Evolutionary conservation across 1,140 invertebrate species (phyloP).

Genomic region (Heterodera schachtii): DNA sequence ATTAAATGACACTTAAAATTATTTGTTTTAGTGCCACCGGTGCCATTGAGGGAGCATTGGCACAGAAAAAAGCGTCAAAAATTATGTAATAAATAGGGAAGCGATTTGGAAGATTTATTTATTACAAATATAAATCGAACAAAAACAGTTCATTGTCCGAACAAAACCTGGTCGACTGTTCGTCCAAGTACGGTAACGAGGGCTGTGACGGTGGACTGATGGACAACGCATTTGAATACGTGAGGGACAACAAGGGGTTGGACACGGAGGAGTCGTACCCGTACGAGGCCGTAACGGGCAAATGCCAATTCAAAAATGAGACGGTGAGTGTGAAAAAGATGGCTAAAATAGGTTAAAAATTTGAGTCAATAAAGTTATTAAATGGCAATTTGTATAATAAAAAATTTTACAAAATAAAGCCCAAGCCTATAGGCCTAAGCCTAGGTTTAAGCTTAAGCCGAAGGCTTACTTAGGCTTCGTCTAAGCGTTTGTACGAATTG

Average conservation of each 20-base stretch:
- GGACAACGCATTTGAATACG: constrained; percentile 68
- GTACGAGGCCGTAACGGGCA: constrained; percentile 75
- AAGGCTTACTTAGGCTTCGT: too few relatives aligned
- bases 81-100: constrained; percentile 71
- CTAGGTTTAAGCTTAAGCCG: too few relatives aligned
- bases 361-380: too few relatives aligned
- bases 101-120: too few relatives aligned
- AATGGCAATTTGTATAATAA: too few relatives aligned
- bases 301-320: constrained; percentile 8
- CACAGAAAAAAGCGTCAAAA: constrained; percentile 76
- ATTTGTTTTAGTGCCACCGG: constrained; percentile 75
- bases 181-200: constrained; percentile 81
- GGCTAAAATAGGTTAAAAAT: background rate
- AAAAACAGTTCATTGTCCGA: constrained; percentile 77
- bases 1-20: background rate
- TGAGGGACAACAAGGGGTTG: constrained; percentile 81
- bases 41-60: constrained; percentile 91
- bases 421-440: too few relatives aligned
- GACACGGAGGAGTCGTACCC: constrained; percentile 89
- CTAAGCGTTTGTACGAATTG: too few relatives aligned
- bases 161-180: constrained; percentile 96
- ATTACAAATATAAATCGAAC: too few relatives aligned
- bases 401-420: too few relatives aligned
- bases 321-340: background rate
- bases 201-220: constrained; percentile 76